phyloP scores from a whole-genome alignment of 2,113 vertebrate genomes.

The Lipotes vexillifer region DNA sequence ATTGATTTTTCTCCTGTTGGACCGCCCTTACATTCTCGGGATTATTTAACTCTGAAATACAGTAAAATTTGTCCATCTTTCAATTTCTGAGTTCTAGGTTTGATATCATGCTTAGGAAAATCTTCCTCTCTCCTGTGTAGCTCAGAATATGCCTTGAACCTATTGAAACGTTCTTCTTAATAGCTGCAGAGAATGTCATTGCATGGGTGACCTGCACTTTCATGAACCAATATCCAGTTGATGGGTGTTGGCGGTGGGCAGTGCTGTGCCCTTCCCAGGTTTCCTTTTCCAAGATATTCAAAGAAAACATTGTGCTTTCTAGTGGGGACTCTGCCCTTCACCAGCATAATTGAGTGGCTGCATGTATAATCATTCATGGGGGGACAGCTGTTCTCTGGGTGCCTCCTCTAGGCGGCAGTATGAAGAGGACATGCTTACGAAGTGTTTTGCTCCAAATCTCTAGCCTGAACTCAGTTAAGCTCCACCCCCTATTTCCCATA shows the following conservation, averaged over 20 bases:
- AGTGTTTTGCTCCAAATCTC: neutral
- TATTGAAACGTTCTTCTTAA: neutral
- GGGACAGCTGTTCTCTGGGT: neutral
- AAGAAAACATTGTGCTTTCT: neutral
- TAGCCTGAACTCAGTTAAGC: neutral
- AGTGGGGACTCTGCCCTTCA: neutral
- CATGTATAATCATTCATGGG: neutral
- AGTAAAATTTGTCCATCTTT: neutral
- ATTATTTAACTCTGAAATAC: neutral
- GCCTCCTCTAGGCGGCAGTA: neutral
- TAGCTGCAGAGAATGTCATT: neutral
- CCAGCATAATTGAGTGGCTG: neutral
- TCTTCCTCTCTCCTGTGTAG: neutral
- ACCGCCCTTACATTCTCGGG: neutral
- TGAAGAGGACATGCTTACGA: neutral
- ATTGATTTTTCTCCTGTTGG: neutral
- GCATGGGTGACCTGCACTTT: neutral
- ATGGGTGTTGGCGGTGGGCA: neutral
- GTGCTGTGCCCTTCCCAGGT: neutral
- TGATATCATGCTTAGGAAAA: neutral
- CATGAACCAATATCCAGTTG: neutral
- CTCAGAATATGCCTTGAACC: neutral
- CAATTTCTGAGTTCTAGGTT: neutral
- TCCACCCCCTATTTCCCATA: neutral
- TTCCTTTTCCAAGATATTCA: neutral